Evolutionary conservation across 2,113 vertebrate species (phyloP).

Genomic region (Xiphorhynchus elegans): DNA sequence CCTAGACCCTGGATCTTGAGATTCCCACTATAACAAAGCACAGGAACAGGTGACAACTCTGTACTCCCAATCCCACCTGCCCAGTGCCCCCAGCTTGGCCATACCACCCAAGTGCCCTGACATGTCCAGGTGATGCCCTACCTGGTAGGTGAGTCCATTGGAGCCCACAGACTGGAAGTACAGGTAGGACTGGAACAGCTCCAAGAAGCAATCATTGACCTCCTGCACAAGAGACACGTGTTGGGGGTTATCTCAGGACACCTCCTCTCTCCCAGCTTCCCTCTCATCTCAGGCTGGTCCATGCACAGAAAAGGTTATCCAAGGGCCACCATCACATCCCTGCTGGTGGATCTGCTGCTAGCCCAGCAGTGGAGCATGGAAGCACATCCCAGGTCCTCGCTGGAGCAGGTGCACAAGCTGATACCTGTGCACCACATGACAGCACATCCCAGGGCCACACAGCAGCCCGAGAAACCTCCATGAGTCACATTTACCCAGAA

Average conservation of each 20-base stretch:
- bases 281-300: not conserved
- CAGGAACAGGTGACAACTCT: not conserved
- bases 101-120: fast-evolving
- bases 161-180: conserved; percentile 90
- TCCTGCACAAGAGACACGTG: conserved; percentile 75
- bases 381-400: not conserved
- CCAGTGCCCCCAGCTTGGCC: not conserved
- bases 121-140: not conserved
- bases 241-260: not conserved
- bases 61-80: not conserved
- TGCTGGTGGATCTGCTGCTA: not conserved
- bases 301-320: not conserved
- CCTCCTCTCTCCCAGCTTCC: not conserved
- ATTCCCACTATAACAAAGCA: fast-evolving
- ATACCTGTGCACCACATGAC: fast-evolving
- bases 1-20: fast-evolving
- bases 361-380: not conserved
- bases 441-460: not conserved
- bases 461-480: not conserved
- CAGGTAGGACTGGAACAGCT: conserved; percentile 92
- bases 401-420: not conserved
- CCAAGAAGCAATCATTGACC: conserved; percentile 90
- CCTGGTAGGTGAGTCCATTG: conserved; percentile 89
- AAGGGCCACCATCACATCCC: not conserved
- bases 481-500: not conserved